These are phyloP conservation scores for Lordiphosa collinella DNA, from an alignment of 1,140 invertebrate species.

Conservation along the genomic window DNA sequence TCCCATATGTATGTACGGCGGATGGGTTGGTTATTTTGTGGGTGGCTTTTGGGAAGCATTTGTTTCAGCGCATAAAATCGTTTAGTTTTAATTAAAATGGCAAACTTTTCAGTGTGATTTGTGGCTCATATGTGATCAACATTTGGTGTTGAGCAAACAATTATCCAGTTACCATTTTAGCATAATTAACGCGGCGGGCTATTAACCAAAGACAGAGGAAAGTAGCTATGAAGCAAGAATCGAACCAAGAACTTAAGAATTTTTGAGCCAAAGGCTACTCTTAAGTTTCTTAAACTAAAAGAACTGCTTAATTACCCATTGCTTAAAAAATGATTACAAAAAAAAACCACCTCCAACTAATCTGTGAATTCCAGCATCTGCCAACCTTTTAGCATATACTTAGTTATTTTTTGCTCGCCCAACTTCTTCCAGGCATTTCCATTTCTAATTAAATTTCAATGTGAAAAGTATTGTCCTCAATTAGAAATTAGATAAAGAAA, in stretches of 20 bases:
- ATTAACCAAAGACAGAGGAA: too few relatives aligned
- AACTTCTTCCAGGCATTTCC: constrained; percentile 28
- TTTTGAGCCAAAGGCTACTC: too few relatives aligned
- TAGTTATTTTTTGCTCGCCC: background rate
- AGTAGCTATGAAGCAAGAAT: too few relatives aligned
- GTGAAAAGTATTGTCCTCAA: constrained; percentile 45
- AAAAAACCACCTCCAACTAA: constrained; percentile 14
- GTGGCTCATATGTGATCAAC: constrained; percentile 4
- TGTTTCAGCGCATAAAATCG: constrained; percentile 6
- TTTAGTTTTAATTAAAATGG: constrained; percentile 13
- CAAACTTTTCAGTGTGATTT: constrained; percentile 16
- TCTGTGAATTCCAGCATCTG: constrained; percentile 36
- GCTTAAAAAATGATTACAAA: constrained; percentile 14
- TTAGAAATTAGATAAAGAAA: constrained; percentile 38
- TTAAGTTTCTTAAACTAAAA: background rate
- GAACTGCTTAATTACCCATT: background rate
- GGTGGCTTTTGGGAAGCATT: constrained; percentile 2
- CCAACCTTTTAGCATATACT: background rate
- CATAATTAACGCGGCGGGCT: background rate
- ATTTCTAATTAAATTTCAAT: constrained; percentile 52
- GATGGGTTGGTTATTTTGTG: background rate
- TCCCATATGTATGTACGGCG: background rate
- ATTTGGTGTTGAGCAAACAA: constrained; percentile 11
- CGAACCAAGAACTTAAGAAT: too few relatives aligned
- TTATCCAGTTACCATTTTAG: background rate